phyloP scores from a whole-genome alignment of 1,140 invertebrate genomes.

The Sweltsa coloradensis region DNA sequence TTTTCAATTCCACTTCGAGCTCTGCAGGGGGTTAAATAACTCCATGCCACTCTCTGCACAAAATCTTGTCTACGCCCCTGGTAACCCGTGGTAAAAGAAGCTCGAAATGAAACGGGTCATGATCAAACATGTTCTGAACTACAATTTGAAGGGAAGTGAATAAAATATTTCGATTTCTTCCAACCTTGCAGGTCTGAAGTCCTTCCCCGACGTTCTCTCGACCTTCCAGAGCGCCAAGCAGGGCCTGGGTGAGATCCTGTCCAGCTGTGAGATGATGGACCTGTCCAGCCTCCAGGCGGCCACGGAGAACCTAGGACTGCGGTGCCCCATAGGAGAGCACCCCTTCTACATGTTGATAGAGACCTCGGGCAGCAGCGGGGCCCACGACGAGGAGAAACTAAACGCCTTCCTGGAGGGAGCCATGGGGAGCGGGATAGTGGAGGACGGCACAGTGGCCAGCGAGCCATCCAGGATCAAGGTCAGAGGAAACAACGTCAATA shows the following conservation, averaged over 20 bases:
- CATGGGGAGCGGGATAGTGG: conserved; percentile 54
- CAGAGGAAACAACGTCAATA: conserved; percentile 13
- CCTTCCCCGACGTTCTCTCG: conserved; percentile 63
- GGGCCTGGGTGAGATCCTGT: conserved; percentile 77
- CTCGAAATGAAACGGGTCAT: too few relatives aligned
- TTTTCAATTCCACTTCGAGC: too few relatives aligned
- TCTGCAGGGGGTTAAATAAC: too few relatives aligned
- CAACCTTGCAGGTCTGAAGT: conserved; percentile 52
- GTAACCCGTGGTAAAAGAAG: too few relatives aligned
- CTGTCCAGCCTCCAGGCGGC: conserved; percentile 46
- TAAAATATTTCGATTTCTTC: too few relatives aligned
- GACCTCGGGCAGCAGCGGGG: conserved; percentile 68
- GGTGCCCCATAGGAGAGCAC: conserved; percentile 45
- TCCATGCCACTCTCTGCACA: too few relatives aligned
- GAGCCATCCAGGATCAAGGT: conserved; percentile 69
- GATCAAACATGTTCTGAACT: too few relatives aligned
- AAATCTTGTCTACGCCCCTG: too few relatives aligned
- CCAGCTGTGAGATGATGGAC: conserved; percentile 91
- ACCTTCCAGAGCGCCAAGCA: conserved; percentile 57
- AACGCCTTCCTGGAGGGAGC: conserved; percentile 59
- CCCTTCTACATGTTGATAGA: conserved; percentile 89
- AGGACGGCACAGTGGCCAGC: conserved; percentile 71
- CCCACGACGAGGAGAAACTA: conserved; percentile 82
- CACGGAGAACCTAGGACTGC: conserved; percentile 44
- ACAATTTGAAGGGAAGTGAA: too few relatives aligned